Evolutionary conservation across 2,888 invertebrate species (phyloP), one percentile per base, ranked within the genome.

Genomic region (Slavum lentiscoides): DNA sequence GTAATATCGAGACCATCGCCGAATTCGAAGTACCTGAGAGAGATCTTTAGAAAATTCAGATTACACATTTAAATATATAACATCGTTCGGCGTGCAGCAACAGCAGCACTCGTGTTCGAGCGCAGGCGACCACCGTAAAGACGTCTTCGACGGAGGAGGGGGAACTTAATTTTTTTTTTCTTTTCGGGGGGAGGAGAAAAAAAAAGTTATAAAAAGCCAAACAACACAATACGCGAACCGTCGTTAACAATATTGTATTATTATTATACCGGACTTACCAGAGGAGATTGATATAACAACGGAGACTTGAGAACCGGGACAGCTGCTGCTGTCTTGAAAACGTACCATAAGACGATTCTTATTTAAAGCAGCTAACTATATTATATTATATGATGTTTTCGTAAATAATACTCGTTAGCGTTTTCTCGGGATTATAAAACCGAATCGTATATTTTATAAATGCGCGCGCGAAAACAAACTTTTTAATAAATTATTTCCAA

Each of bases 241-340:
- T 58, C 30, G 13, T n/a, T 8, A 1, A 30, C 4, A n/a, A 30
- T 30, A 4, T 58, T 43, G 21, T 43, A 61, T n/a, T 30, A 30
- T 30, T n/a, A n/a, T 30, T 30, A 30, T 39, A 15, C 17, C n/a
- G 19, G 13, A 67, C 43, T 13, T 23, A 39, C 5, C 30, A 30
- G 30, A 30, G 30, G 30, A 58, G 9, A 73, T 21, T 67, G 7
- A 67, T 37, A 55, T 7, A 64, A 64, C n/a, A 2, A 43, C 58
- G 30, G 30, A 2, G 30, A 30, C 30, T 30, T 39, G 30, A 4
- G 15, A 21, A n/a, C 43, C 58, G 59, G 4, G 30, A 30, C 30
- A 68, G n/a, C n/a, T n/a, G n/a, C 59, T 43, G 67, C 43, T 67
- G 67, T 67, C 23, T 37, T 23, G 19, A 67, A 55, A 67, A 55